Evolutionary conservation across 1,140 invertebrate genomes (phyloP).

Genomic region (Diabrotica virgifera): DNA sequence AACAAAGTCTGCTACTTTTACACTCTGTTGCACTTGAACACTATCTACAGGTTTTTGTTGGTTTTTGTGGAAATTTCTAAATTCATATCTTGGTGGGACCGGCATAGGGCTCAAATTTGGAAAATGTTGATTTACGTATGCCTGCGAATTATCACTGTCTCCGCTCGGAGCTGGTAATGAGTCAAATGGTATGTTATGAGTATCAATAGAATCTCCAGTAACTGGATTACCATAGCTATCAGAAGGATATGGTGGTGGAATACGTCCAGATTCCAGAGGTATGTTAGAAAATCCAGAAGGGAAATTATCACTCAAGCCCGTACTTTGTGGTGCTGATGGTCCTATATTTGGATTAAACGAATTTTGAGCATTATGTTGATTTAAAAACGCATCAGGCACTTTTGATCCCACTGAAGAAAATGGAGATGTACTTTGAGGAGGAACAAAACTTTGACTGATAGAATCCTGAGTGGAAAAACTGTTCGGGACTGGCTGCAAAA

Average conservation of each 20-base stretch:
- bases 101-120: conserved; percentile 37
- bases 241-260: conserved; percentile 15
- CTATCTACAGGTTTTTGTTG: conserved; percentile 24
- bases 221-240: conserved; percentile 36
- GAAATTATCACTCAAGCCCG: neutral
- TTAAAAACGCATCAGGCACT: too few species aligned
- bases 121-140: conserved; percentile 14
- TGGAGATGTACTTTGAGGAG: too few species aligned
- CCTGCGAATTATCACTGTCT: conserved; percentile 20
- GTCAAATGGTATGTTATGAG: conserved; percentile 23
- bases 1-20: conserved; percentile 60
- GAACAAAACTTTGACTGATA: too few species aligned
- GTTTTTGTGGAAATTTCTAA: conserved; percentile 27
- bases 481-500: conserved; percentile 11
- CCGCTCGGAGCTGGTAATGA: conserved; percentile 30
- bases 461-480: neutral
- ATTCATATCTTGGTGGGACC: conserved; percentile 29
- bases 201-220: conserved; percentile 20
- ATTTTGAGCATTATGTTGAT: too few species aligned
- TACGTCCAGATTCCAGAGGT: neutral
- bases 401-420: too few species aligned
- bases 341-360: neutral
- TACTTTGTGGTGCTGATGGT: neutral
- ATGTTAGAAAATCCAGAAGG: neutral
- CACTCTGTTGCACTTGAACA: conserved; percentile 58